phyloP scores from a whole-genome alignment of 2,113 vertebrate species.

The Eurypyga helias region DNA sequence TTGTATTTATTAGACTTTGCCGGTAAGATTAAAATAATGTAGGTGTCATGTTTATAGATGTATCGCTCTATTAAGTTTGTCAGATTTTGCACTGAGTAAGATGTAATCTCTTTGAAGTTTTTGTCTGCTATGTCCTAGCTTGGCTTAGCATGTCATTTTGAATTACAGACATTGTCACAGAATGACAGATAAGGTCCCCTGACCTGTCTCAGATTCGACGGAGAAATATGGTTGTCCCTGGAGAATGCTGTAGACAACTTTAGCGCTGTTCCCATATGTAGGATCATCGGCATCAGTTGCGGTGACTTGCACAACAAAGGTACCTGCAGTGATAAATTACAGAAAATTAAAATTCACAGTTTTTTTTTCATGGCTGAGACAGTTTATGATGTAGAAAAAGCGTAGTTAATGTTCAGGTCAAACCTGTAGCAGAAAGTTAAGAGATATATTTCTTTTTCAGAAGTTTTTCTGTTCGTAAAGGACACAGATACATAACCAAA shows the following conservation, averaged over 20 bases:
- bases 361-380: not conserved
- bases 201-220: slow-evolving; percentile 92
- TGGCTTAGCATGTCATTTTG: slow-evolving; percentile 62
- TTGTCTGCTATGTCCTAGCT: slow-evolving; percentile 66
- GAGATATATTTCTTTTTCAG: not conserved
- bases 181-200: slow-evolving; percentile 68
- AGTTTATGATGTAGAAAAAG: not conserved
- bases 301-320: slow-evolving; percentile 92
- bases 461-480: not conserved
- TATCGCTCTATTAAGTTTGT: slow-evolving; percentile 55
- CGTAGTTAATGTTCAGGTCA: not conserved
- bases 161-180: slow-evolving; percentile 51
- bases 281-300: slow-evolving; percentile 91
- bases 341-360: not conserved
- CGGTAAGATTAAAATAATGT: slow-evolving; percentile 69
- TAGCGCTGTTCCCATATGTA: slow-evolving; percentile 93
- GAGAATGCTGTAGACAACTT: slow-evolving; percentile 93
- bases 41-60: slow-evolving; percentile 68
- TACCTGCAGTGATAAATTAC: slow-evolving; percentile 81
- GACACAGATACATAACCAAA: not conserved
- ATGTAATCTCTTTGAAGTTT: slow-evolving; percentile 68
- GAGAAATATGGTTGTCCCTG: slow-evolving; percentile 98
- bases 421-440: not conserved
- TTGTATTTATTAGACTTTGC: slow-evolving; percentile 64
- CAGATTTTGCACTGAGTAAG: slow-evolving; percentile 59